These are phyloP conservation scores for Daktulosphaira vitifoliae DNA, from an alignment of 1,140 invertebrate genomes.

Conservation along the genomic window DNA sequence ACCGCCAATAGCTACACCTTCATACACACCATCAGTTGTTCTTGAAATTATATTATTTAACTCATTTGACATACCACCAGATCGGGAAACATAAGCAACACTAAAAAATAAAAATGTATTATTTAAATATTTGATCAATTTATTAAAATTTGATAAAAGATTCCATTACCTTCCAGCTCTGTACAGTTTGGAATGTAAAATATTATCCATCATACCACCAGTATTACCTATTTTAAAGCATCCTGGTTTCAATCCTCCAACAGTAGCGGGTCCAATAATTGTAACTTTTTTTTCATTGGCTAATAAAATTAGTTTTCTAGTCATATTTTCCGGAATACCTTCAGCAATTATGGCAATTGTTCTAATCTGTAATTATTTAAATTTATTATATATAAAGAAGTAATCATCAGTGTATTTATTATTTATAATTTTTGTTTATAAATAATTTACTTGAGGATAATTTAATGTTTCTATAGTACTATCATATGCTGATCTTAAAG, in stretches of 20 bases:
- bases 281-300: slow-evolving; percentile 73
- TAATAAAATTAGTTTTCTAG: slow-evolving; percentile 82
- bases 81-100: slow-evolving; percentile 95
- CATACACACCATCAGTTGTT: slow-evolving; percentile 92
- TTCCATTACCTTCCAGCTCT: slow-evolving; percentile 64
- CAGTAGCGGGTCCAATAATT: slow-evolving; percentile 95
- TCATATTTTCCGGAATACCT: slow-evolving; percentile 97
- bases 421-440: not conserved
- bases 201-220: slow-evolving; percentile 99
- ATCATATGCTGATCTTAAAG: slow-evolving; percentile 93
- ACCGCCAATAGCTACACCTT: slow-evolving; percentile 98
- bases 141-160: not conserved
- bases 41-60: slow-evolving; percentile 98
- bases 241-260: slow-evolving; percentile 95
- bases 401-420: not conserved
- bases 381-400: not conserved
- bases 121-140: slow-evolving; percentile 22
- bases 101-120: slow-evolving; percentile 53
- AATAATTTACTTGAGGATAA: slow-evolving; percentile 62
- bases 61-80: slow-evolving; percentile 99
- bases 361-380: slow-evolving; percentile 56
- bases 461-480: slow-evolving; percentile 88
- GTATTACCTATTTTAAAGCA: slow-evolving; percentile 99
- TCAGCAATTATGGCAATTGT: slow-evolving; percentile 98
- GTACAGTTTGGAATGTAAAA: slow-evolving; percentile 94